These are phyloP conservation scores for Ichneumoninae sp. DNA, from an alignment of 2,888 invertebrate genomes.

Conservation along the genomic window DNA sequence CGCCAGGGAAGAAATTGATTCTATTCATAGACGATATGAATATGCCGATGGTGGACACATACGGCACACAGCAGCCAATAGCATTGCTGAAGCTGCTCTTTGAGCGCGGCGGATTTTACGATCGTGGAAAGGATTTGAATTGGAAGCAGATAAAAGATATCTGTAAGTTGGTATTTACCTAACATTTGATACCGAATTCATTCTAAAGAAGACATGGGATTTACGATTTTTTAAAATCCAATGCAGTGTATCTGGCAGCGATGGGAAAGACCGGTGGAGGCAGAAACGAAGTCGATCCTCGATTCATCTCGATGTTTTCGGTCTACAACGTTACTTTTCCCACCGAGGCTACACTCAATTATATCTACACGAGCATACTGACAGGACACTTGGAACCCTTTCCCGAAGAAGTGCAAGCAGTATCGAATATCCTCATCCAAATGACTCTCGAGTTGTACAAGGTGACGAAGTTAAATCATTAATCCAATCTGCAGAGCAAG, in stretches of 20 bases:
- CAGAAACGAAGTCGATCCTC: slow-evolving; percentile 94
- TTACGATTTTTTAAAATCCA: neutral
- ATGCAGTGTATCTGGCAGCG: slow-evolving; percentile 89
- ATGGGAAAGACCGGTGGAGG: slow-evolving; percentile 96
- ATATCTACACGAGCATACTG: slow-evolving; percentile 94
- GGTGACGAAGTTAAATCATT: slow-evolving; percentile 83
- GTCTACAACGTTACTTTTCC: slow-evolving; percentile 95
- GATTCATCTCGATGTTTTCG: slow-evolving; percentile 96
- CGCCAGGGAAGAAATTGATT: slow-evolving; percentile 94
- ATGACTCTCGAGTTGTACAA: slow-evolving; percentile 94
- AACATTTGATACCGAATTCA: neutral
- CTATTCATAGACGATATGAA: slow-evolving; percentile 98
- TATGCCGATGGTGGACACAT: slow-evolving; percentile 95
- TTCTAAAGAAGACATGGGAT: slow-evolving; percentile 4
- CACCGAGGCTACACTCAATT: slow-evolving; percentile 90
- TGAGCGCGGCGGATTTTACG: slow-evolving; percentile 95
- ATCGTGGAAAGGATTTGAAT: slow-evolving; percentile 94
- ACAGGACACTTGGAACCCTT: slow-evolving; percentile 91
- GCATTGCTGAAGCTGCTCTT: slow-evolving; percentile 95
- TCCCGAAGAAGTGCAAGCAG: slow-evolving; percentile 87
- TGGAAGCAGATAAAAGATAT: slow-evolving; percentile 95
- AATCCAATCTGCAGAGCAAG: neutral
- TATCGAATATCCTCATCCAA: slow-evolving; percentile 89
- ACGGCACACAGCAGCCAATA: slow-evolving; percentile 97
- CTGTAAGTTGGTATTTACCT: slow-evolving; percentile 80